Evolutionary conservation across 1,140 invertebrate genomes (phyloP).

Genomic region (Lasioglossum baleicum): DNA sequence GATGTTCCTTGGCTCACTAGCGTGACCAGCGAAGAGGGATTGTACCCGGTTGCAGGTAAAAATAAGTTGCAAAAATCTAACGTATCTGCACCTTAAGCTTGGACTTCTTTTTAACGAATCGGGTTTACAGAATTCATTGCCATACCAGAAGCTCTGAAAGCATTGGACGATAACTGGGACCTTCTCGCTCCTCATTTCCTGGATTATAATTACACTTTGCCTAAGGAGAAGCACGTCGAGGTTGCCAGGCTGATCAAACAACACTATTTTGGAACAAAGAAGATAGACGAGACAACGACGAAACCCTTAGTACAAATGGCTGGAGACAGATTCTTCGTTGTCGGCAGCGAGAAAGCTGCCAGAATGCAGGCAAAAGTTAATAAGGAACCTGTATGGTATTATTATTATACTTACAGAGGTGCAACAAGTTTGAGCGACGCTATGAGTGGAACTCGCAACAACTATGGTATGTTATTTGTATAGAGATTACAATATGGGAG

Average conservation of each 20-base stretch:
- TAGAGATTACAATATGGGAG: not conserved
- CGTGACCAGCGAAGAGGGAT: conserved; percentile 82
- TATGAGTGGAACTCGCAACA: conserved; percentile 74
- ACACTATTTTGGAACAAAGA: conserved; percentile 80
- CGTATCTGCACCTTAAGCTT: not conserved
- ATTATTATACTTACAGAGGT: conserved; percentile 81
- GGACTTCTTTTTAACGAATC: not conserved
- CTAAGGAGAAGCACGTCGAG: conserved; percentile 71
- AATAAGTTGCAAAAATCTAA: not conserved
- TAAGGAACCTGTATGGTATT: conserved; percentile 82
- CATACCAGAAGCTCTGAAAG: conserved; percentile 74
- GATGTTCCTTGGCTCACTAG: conserved; percentile 82
- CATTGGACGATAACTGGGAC: conserved; percentile 82
- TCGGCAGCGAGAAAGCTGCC: conserved; percentile 81
- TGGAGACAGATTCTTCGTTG: conserved; percentile 82
- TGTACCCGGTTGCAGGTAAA: conserved; percentile 83
- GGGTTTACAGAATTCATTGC: conserved; percentile 77
- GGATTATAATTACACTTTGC: conserved; percentile 83
- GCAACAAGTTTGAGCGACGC: conserved; percentile 79
- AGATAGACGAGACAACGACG: conserved; percentile 69
- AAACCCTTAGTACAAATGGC: conserved; percentile 77
- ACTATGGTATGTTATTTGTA: conserved; percentile 80
- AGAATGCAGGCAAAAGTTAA: conserved; percentile 80
- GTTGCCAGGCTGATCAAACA: conserved; percentile 80
- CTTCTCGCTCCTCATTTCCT: conserved; percentile 81